Conservation (phyloP, 2,797 vertebrate genomes). For the Sarcoramphus papa region DNA sequence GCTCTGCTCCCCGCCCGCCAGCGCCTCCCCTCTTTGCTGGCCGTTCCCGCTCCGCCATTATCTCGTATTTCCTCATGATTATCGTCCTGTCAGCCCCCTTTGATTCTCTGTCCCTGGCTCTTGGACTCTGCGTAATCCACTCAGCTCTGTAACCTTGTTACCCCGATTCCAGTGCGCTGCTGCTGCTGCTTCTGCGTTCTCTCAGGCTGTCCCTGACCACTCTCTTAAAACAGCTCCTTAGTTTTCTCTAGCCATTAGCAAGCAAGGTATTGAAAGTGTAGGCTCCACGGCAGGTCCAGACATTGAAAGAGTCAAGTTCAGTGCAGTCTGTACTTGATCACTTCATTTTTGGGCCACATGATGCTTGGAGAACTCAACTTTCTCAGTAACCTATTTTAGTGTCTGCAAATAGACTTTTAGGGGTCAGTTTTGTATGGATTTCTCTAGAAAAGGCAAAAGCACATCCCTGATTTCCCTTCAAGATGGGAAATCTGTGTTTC, state of each 20-base stretch:
- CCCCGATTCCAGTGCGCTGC: neutral
- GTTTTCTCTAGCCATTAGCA: neutral
- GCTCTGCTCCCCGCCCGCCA: neutral
- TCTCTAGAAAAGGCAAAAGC: neutral
- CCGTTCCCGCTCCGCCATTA: neutral
- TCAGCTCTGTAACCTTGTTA: no score
- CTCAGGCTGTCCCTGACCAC: neutral
- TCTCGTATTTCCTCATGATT: accelerated
- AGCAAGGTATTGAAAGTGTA: accelerated
- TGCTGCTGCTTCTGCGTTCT: neutral
- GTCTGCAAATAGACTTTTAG: neutral
- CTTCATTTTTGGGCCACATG: neutral
- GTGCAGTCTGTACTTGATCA: neutral
- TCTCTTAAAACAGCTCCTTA: accelerated
- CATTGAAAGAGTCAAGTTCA: accelerated
- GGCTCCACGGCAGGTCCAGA: neutral
- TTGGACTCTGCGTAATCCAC: accelerated
- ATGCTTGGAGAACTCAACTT: neutral
- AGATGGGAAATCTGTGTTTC: neutral
- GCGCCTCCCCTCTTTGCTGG: neutral
- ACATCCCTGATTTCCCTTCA: neutral
- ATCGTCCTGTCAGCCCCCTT: neutral
- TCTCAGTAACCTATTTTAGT: neutral
- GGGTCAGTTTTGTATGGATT: neutral
- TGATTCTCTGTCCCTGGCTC: no score